Evolutionary conservation across 2,888 invertebrate genomes (phyloP), one percentile per base, ranked within the genome.

Genomic region (Campoplex nolae): DNA sequence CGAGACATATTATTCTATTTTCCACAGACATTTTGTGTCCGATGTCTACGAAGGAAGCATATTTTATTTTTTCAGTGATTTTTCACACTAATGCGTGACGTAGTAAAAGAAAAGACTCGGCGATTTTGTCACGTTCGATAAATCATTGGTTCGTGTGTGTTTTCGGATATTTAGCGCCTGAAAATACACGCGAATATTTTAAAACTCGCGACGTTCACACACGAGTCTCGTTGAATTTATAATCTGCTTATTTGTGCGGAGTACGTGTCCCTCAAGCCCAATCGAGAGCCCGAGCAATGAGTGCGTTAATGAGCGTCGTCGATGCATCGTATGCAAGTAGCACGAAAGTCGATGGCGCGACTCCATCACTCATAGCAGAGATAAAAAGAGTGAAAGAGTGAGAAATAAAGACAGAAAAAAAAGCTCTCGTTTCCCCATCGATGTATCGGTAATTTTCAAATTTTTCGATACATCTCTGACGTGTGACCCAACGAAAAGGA

Each of bases 161-260:
- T 78, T 85, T 82, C 85, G 85, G 82, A 85, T 85, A 82, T 78
- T 23, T 23, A 23, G 23, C 82, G 85, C 78, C 78, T 75, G 74
- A 82, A 85, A 85, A 82, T 85, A 23, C 23, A 23, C 23, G 85
- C 82, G 74, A 85, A 85, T 83, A 42, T 68, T 48, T 56, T 32
- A 18, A 35, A 70, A 62, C 23, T 23, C 3, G 28, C 70, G 32
- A 6, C 38, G 42, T 56, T 68, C 28, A 56, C 56, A 3, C 58
- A 45, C 28, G 58, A 23, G 23, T 23, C 23, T 28, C 42, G 16
- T 23, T 42, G 32, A 23, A 23, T 75, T 13, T 58, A 23, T 23
- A 23, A 58, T 58, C 9, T 13, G 35, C 28, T 9, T 23, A 13
- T 54, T n/a, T 35, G 9, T 18, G 65, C 7, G 51, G 51, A 56